Evolutionary conservation across 2,113 vertebrate species (phyloP), one percentile per base, ranked within the genome.

Genomic region (Nibea albiflora): DNA sequence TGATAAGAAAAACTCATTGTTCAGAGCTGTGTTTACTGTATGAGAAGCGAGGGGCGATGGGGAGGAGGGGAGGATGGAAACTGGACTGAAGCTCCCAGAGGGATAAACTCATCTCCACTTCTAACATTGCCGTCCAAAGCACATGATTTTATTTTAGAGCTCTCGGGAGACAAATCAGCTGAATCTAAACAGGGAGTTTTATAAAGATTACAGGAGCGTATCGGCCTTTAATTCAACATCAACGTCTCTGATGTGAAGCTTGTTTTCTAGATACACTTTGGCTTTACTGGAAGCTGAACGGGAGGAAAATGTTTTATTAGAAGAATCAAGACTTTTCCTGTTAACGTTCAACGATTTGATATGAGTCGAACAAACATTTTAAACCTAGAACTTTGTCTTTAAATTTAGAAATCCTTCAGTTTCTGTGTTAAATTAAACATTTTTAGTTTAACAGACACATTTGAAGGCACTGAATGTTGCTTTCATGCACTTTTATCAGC

Each of bases 61-160:
- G 39, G 50, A 11, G 20, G 15, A 0, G 44, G 46, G 0, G 12
- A 14, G 65, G 63, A 70, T 1, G 73, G 86, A 83, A 81, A 83
- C 67, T 76, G 65, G 76, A 56, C 75, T 71, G 12, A 86, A 72
- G 5, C 52, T 90, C 84, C 86, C 88, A 68, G 67, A 81, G 88
- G 86, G 78, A 80, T 89, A 89, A 85, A 90, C 39, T 85, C 57
- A 22, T 80, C 56, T 58, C 19, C 11, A 35, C 31, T 17, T 73
- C 75, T 73, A 62, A 28, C 62, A 66, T 75, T 83, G 79, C 70
- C 69, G 78, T 73, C 52, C 15, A 6, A 31, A 78, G 50, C 84
- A 81, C 76, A 83, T 72, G 77, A 72, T 86, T 82, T 2, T 8
- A 42, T 85, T 78, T 60, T 5, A 10, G 42, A 58, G 53, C 26